Conservation (phyloP, 2,888 invertebrate genomes). For the Standfussiana lucernea region DNA sequence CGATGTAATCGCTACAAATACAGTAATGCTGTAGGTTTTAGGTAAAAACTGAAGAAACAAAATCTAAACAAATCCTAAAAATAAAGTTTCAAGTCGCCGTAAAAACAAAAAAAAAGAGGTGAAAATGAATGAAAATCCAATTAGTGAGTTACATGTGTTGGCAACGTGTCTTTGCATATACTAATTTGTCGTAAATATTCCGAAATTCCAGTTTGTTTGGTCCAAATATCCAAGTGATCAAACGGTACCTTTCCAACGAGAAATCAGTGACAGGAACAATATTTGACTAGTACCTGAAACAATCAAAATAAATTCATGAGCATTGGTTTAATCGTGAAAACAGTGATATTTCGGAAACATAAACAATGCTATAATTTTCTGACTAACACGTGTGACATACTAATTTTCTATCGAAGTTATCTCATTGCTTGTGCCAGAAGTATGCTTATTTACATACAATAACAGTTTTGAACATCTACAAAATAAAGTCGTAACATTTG, state of each 20-base stretch:
- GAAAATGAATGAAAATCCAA: conserved; percentile 32
- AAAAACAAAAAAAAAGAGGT: conserved; percentile 37
- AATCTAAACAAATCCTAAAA: conserved; percentile 9
- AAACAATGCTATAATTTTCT: conserved; percentile 9
- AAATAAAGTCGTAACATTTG: background rate
- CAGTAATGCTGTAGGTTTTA: conserved; percentile 48
- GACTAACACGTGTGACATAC: conserved; percentile 57
- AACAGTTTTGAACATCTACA: conserved; percentile 6
- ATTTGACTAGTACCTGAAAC: conserved; percentile 62
- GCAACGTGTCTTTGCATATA: conserved; percentile 45
- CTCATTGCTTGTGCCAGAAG: conserved; percentile 9
- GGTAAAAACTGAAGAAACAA: conserved; percentile 12
- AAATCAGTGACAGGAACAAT: conserved; percentile 34
- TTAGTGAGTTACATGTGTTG: conserved; percentile 66
- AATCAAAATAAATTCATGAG: conserved; percentile 34
- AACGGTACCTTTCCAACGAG: conserved; percentile 41
- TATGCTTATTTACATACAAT: conserved; percentile 27
- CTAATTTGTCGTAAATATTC: conserved; percentile 4
- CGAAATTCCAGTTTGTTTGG: conserved; percentile 12
- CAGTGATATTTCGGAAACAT: conserved; percentile 35
- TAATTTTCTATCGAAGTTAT: conserved; percentile 31
- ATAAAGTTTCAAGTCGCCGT: conserved; percentile 18
- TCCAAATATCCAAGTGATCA: conserved; percentile 31
- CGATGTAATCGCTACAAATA: conserved; percentile 36
- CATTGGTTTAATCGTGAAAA: conserved; percentile 22